A percentile compares a stretch with the other conserved stretches of the same genome.
These are phyloP conservation scores for Tinea trinotella DNA, from an alignment of 2,888 invertebrate species.

Conservation along the genomic window DNA sequence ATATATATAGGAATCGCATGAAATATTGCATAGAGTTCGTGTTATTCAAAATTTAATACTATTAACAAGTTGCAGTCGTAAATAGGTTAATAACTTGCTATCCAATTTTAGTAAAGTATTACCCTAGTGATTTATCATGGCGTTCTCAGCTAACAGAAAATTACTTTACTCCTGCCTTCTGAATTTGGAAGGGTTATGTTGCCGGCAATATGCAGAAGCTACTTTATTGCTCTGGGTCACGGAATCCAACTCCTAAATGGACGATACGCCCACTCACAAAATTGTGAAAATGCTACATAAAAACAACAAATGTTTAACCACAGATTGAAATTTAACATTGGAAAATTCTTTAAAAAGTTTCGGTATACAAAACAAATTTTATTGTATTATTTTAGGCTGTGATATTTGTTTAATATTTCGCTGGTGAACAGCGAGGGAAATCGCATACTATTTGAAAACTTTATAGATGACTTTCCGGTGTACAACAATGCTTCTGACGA, in stretches of 20 bases:
- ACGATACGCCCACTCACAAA: conserved; percentile 12
- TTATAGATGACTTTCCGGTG: conserved; percentile 9
- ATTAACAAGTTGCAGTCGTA: background rate
- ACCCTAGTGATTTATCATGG: background rate
- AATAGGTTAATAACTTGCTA: background rate
- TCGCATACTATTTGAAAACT: conserved; percentile 2
- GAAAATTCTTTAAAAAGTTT: background rate
- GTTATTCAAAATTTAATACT: background rate
- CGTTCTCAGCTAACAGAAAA: background rate
- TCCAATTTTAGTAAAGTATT: conserved; percentile 1
- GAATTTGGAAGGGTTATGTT: conserved; percentile 8
- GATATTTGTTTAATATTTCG: background rate
- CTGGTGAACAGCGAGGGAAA: background rate
- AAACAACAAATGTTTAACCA: conserved; percentile 8
- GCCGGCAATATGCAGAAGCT: conserved; percentile 1
- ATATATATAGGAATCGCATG: too few relatives aligned
- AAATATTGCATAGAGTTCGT: too few relatives aligned
- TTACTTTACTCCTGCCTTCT: background rate
- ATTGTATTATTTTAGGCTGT: background rate
- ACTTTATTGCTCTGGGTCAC: conserved; percentile 7
- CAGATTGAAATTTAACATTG: background rate
- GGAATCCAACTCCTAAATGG: conserved; percentile 9
- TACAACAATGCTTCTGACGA: conserved; percentile 1
- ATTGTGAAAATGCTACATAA: conserved; percentile 9
- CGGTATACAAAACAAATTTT: background rate